A percentile compares a stretch with the other conserved stretches of the same genome.
Conservation (phyloP, 2,888 invertebrate species). For the Notodonta dromedarius region DNA sequence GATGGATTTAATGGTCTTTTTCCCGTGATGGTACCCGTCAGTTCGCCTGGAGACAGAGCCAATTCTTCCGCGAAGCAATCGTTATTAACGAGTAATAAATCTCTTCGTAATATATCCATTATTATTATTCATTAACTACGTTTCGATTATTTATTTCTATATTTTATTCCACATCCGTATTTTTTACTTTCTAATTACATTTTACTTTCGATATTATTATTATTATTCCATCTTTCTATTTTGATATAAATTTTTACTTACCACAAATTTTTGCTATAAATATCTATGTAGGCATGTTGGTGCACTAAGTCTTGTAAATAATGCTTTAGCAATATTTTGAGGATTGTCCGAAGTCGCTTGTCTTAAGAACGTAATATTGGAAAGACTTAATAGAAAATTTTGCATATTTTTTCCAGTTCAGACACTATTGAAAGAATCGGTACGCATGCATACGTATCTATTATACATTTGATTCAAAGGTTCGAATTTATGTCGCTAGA, state of each 20-base stretch:
- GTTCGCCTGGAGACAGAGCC: slow-evolving; percentile 98
- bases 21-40: slow-evolving; percentile 77
- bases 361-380: slow-evolving; percentile 38
- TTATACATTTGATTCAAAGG: slow-evolving; percentile 25
- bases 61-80: slow-evolving; percentile 98
- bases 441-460: slow-evolving; percentile 67
- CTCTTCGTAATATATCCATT: slow-evolving; percentile 81
- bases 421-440: slow-evolving; percentile 70
- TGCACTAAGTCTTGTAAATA: slow-evolving; percentile 57
- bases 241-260: slow-evolving; percentile 46
- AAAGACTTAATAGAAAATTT: slow-evolving; percentile 51
- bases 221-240: slow-evolving; percentile 35
- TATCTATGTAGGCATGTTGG: slow-evolving; percentile 71
- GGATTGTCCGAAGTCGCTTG: slow-evolving; percentile 45
- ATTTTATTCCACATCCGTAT: slow-evolving; percentile 67
- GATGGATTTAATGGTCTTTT: slow-evolving; percentile 70
- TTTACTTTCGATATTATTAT: slow-evolving; percentile 36
- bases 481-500: slow-evolving; percentile 13
- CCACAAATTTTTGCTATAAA: slow-evolving; percentile 56
- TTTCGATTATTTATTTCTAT: slow-evolving; percentile 67
- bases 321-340: slow-evolving; percentile 59
- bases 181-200: slow-evolving; percentile 43
- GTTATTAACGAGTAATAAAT: slow-evolving; percentile 92
- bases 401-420: slow-evolving; percentile 70
- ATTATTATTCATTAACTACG: slow-evolving; percentile 77